Evolutionary conservation across 1,140 invertebrate species (phyloP), one percentile per base, ranked within the genome.

Genomic region (Drosophila bifasciata): DNA sequence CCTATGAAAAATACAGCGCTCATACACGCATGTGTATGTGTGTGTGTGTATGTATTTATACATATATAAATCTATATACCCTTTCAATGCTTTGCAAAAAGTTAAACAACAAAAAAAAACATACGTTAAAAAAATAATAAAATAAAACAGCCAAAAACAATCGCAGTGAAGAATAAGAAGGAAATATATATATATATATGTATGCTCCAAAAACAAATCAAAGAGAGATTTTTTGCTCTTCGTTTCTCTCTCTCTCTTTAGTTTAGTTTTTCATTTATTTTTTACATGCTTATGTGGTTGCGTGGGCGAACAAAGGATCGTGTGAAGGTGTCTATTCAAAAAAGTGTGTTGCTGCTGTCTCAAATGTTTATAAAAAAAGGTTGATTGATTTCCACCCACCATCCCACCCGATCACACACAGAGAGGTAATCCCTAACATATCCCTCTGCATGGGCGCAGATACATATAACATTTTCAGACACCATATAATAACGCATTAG

Each of bases 31-130:
- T 60, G 58, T 59, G 52, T 59, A 55, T 69, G 50, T 69, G 17
- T 44, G 55, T 57, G 69, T 67, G 57, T 72, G 60, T 59, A 41
- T 45, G 55, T 67, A 62, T 80, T 58, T 56, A n/a, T 58, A 40
- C 64, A 59, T 58, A 59, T 67, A 70, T 79, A 75, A 79, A 79
- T 80, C 71, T 76, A 72, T 81, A 80, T 80, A 81, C 67, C 73
- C 74, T 71, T 77, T 64, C 53, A 77, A 81, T 81, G 79, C 75
- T 75, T 84, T 78, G 75, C 79, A 83, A 83, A 68, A 80, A 59
- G 60, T 59, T 45, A 61, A 61, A 67, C 56, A 72, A 56, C 66
- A 66, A 51, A 41, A 21, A 41, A 55, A 41, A 64, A 48, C n/a
- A n/a, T n/a, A n/a, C n/a, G n/a, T n/a, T n/a, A 43, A 45, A 25